Percentiles rank a stretch among this genome's conserved stretches.
These are phyloP conservation scores for Neodiprion lecontei DNA, from an alignment of 1,140 invertebrate species.

Conservation along the genomic window DNA sequence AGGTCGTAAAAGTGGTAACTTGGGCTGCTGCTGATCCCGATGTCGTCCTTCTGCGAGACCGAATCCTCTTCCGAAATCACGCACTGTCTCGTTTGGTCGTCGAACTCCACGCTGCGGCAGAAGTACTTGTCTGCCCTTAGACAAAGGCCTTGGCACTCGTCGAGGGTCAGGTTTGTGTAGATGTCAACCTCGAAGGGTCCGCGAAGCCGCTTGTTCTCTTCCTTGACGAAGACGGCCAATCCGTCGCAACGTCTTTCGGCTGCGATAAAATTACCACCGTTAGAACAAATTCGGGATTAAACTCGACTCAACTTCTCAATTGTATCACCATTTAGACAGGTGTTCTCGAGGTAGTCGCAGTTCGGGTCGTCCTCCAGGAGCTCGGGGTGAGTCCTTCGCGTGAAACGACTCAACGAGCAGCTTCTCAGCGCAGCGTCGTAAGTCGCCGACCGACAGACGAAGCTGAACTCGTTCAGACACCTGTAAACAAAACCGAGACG, in stretches of 20 bases:
- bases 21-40: slow-evolving; percentile 79
- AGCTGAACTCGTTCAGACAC: slow-evolving; percentile 87
- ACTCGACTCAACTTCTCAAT: background rate
- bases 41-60: slow-evolving; percentile 83
- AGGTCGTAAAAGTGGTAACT: slow-evolving; percentile 86
- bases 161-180: slow-evolving; percentile 82
- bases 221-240: slow-evolving; percentile 84
- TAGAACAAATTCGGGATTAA: background rate
- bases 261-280: slow-evolving; percentile 47
- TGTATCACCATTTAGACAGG: slow-evolving; percentile 81
- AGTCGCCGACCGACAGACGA: slow-evolving; percentile 85
- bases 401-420: slow-evolving; percentile 82
- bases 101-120: slow-evolving; percentile 89
- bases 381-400: slow-evolving; percentile 83
- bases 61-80: slow-evolving; percentile 89
- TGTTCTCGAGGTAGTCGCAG: slow-evolving; percentile 90
- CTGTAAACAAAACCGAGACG: slow-evolving; percentile 49
- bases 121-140: slow-evolving; percentile 84
- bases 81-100: slow-evolving; percentile 83
- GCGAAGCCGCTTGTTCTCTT: slow-evolving; percentile 85
- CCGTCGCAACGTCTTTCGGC: slow-evolving; percentile 86
- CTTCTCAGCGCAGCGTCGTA: slow-evolving; percentile 78
- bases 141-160: slow-evolving; percentile 84
- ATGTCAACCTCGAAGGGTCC: slow-evolving; percentile 88
- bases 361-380: slow-evolving; percentile 83